phyloP scores from a whole-genome alignment of 2,888 invertebrate species.

The Molorchus minor region DNA sequence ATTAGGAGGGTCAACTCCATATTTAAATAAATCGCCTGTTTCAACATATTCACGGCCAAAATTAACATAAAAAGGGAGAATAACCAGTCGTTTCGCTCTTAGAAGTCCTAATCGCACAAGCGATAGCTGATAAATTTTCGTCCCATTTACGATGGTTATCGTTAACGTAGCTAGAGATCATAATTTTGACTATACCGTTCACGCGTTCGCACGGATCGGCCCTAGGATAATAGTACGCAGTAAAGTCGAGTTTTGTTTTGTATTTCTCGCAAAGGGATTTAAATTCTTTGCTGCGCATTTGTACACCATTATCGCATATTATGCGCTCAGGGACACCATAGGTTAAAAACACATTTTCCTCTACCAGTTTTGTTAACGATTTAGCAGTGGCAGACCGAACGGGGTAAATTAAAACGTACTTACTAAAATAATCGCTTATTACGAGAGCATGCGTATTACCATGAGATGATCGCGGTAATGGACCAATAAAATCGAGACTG shows the following conservation, averaged over 20 bases:
- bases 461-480: conserved; percentile 23
- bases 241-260: conserved; percentile 24
- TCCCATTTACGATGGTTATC: conserved; percentile 3
- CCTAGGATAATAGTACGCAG: conserved; percentile 31
- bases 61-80: neutral
- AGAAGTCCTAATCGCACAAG: neutral
- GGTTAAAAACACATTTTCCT: conserved; percentile 33
- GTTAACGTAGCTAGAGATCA: neutral
- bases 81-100: neutral
- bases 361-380: conserved; percentile 22
- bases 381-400: conserved; percentile 29
- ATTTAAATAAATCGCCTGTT: neutral
- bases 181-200: conserved; percentile 33
- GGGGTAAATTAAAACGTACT: conserved; percentile 36
- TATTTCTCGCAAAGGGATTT: conserved; percentile 18
- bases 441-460: conserved; percentile 30
- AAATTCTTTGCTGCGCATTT: conserved; percentile 31
- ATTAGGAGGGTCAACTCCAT: neutral
- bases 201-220: conserved; percentile 33
- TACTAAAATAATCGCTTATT: conserved; percentile 36
- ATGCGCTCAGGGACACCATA: conserved; percentile 35
- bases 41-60: too few species aligned
- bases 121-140: neutral
- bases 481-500: too few species aligned
- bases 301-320: conserved; percentile 38